phyloP scores from a whole-genome alignment of 2,113 vertebrate species.

The Vanacampus margaritifer region DNA sequence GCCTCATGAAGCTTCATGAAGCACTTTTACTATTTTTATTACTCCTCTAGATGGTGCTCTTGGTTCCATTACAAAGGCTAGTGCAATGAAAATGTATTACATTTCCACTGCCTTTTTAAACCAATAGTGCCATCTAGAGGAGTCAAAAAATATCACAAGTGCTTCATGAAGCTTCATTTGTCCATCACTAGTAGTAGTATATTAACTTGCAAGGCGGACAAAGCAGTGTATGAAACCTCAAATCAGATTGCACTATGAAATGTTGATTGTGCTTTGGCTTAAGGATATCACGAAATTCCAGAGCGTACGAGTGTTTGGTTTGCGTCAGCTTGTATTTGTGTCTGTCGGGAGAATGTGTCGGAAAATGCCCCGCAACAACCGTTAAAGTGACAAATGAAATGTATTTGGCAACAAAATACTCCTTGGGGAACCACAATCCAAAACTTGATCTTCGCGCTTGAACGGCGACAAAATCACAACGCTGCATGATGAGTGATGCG shows the following conservation, averaged over 20 bases:
- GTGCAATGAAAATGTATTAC: too few relatives aligned
- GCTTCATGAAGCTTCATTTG: too few relatives aligned
- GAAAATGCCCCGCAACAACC: neutral
- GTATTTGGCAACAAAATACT: neutral
- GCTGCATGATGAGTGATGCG: slow-evolving; percentile 5
- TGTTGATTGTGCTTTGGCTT: slow-evolving; percentile 8
- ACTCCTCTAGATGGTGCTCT: too few relatives aligned
- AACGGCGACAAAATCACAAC: neutral
- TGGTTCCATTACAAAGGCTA: too few relatives aligned
- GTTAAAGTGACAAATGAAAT: neutral
- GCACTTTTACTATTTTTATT: too few relatives aligned
- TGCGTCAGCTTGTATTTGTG: slow-evolving; percentile 2
- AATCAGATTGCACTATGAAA: slow-evolving; percentile 9
- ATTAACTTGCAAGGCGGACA: slow-evolving; percentile 39
- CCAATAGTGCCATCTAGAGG: too few relatives aligned
- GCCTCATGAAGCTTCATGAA: too few relatives aligned
- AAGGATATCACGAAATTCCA: slow-evolving; percentile 15
- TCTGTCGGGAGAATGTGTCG: slow-evolving; percentile 2
- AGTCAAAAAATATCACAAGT: too few relatives aligned
- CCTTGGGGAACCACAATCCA: neutral
- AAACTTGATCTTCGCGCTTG: neutral
- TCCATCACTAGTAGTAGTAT: too few relatives aligned
- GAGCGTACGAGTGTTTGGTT: neutral
- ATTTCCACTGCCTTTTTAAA: too few relatives aligned
- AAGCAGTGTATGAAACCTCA: slow-evolving; percentile 33